Evolutionary conservation across 2,797 vertebrate genomes (phyloP).

Genomic region (Aldrovandia affinis): DNA sequence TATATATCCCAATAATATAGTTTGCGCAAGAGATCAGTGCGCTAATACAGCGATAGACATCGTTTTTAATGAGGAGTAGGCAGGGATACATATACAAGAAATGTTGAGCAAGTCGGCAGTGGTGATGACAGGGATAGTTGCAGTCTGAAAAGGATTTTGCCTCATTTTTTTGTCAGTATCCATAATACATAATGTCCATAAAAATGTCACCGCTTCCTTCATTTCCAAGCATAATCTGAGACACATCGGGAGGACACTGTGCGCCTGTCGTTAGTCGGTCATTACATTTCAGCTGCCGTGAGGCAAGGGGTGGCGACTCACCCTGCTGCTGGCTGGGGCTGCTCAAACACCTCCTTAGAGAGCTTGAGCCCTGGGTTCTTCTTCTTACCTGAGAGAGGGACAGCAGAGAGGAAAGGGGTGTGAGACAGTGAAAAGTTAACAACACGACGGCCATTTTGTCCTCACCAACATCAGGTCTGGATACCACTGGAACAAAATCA

Average conservation of each 20-base stretch:
- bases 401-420: constrained; percentile 22
- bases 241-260: background rate
- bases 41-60: too few relatives aligned
- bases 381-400: constrained; percentile 80
- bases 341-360: constrained; percentile 88
- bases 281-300: background rate
- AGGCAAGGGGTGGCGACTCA: constrained; percentile 65
- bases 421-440: constrained; percentile 22
- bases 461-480: background rate
- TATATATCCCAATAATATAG: too few relatives aligned
- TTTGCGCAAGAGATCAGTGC: too few relatives aligned
- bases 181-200: background rate
- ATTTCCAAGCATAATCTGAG: background rate
- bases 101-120: too few relatives aligned
- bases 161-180: background rate
- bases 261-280: background rate
- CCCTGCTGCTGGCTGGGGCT: constrained; percentile 82
- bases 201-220: background rate
- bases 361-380: constrained; percentile 86
- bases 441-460: background rate
- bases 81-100: too few relatives aligned
- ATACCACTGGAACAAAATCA: background rate
- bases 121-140: too few relatives aligned
- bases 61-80: too few relatives aligned
- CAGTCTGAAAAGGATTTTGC: background rate